These are phyloP conservation scores for Platerodrilus igneus DNA, from an alignment of 2,888 invertebrate species.

Conservation along the genomic window DNA sequence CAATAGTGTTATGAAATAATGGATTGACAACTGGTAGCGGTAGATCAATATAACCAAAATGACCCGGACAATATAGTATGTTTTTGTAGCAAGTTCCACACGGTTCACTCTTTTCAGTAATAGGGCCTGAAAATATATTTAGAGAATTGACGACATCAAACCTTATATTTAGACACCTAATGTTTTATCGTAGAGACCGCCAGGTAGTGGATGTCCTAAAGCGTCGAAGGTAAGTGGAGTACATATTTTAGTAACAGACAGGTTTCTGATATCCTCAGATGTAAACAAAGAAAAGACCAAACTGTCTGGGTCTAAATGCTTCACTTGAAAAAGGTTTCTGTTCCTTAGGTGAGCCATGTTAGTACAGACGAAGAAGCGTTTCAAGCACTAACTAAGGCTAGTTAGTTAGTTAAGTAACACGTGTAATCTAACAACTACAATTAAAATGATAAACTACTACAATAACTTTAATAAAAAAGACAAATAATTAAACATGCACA, in stretches of 20 bases:
- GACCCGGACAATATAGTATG: constrained; percentile 74
- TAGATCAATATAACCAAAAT: constrained; percentile 90
- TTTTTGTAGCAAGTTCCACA: constrained; percentile 77
- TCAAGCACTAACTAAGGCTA: no score
- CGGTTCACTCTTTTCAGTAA: constrained; percentile 59
- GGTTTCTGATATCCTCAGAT: constrained; percentile 67
- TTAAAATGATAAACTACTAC: no score
- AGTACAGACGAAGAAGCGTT: no score
- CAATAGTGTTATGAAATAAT: constrained; percentile 72
- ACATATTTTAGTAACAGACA: constrained; percentile 77
- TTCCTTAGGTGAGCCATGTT: no score
- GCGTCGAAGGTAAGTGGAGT: constrained; percentile 76
- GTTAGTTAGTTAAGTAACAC: no score
- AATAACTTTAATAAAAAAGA: no score
- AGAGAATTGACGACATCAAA: constrained; percentile 1
- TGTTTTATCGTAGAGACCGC: constrained; percentile 86
- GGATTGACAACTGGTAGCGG: constrained; percentile 89
- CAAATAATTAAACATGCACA: no score
- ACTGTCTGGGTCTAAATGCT: constrained; percentile 22
- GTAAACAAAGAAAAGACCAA: constrained; percentile 52
- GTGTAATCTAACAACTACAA: no score
- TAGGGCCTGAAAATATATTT: constrained; percentile 54
- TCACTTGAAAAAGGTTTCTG: no score
- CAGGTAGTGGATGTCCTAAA: constrained; percentile 73
- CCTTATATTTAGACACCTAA: constrained; percentile 57